Base-by-base conservation (phyloP, 2,113 vertebrate species). In the Oreotrochilus melanogaster region DNA sequence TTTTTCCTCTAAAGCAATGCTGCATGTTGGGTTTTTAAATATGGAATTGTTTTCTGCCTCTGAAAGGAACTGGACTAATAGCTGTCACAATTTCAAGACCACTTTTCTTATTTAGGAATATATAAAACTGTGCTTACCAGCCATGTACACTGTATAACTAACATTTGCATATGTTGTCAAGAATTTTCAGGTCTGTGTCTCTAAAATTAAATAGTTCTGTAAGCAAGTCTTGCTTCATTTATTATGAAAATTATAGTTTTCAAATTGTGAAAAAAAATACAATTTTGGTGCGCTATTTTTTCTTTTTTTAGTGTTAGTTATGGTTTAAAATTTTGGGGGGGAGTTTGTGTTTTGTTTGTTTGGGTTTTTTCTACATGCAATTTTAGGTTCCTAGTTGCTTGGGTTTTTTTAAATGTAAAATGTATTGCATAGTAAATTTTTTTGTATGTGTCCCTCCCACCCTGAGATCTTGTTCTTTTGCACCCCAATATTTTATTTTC, bases 401-500 rank as follows among this genome's bases (percentile, higher is more conserved):
- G 18, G 19, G 4, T 4, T 50, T 56, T 50, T 80, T 21, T 24
- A 27, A 33, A 58, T 6, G 15, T 48, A 15, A 80, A 67, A 60
- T 60, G 7, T 6, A 12, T 66, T 61, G n/a, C 6, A 25, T 58
- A 45, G 11, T 35, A 16, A 56, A 2, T 66, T 74, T 66, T 67
- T 78, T 91, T 48, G n/a, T 31, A 15, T 78, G 35, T 6, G 12
- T 86, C 25, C 10, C 24, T 83, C 14, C 9, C 22, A 74, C 35
- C 47, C 48, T 83, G 62, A 86, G 66, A 51, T 64, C 33, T 81
- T 95, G 72, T 14, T 89, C 42, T 96, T 96, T 93, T 93, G 88
- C 72, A 88, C 86, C 80, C 64, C 42, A 71, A 17, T 96, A 91
- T 95, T 90, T 97, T 92, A 86, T 95, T 96, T 97, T 67, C 54